These are phyloP conservation scores for Eidolon dupreanum DNA, from an alignment of 2,797 vertebrate genomes.

Conservation along the genomic window DNA sequence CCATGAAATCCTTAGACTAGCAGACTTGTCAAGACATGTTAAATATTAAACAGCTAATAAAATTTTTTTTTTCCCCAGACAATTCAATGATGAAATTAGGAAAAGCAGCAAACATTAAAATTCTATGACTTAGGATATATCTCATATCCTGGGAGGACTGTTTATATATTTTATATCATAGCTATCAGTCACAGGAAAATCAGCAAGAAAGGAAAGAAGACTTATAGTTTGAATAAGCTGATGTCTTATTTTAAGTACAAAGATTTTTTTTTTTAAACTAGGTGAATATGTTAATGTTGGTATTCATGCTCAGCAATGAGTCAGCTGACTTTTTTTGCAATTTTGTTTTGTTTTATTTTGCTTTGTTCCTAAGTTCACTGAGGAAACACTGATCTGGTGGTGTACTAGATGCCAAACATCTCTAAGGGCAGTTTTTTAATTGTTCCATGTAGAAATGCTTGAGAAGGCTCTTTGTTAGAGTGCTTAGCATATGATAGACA, in stretches of 20 bases:
- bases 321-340: not conserved
- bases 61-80: not conserved
- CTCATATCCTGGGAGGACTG: not conserved
- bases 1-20: not conserved
- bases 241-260: not conserved
- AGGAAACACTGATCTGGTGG: not conserved
- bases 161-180: not conserved
- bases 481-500: not conserved
- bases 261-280: not conserved
- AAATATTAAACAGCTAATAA: constrained; percentile 54
- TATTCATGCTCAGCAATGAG: not conserved
- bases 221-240: not conserved
- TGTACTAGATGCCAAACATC: not conserved
- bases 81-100: constrained; percentile 41
- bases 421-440: not conserved
- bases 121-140: not conserved
- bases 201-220: not conserved
- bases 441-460: not conserved
- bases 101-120: constrained; percentile 14
- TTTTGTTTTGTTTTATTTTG: not conserved
- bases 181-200: not conserved
- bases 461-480: not conserved
- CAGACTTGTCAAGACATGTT: not conserved
- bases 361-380: not conserved
- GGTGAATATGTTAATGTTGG: not conserved